Base-by-base conservation (phyloP, 23 tunicate genomes). In the Halocynthia aurantium region DNA sequence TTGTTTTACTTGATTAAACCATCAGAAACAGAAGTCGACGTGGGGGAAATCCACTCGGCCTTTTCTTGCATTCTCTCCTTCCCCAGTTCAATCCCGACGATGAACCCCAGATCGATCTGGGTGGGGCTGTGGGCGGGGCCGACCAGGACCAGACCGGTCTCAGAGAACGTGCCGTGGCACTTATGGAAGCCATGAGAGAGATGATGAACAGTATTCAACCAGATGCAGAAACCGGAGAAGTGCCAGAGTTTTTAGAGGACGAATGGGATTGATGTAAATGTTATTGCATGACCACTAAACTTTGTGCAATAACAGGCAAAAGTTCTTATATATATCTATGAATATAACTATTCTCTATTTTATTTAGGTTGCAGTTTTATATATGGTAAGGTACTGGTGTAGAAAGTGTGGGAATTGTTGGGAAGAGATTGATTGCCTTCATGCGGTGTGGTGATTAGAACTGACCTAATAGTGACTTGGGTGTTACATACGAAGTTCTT, bases 181-280 rank as follows among this genome's bases (percentile, higher is more conserved):
- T 88, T 20, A 83, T 88, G 95, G 73, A 78, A 65, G 95, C 95
- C 12, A 78, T 88, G 88, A 63, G 95, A 71, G 95, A 88, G n/a
- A 82, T 88, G 51, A 50, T 88, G 31, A 54, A 71, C 54, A 78
- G 67, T 61, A 67, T 89, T 21, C 85, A 84, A 31, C 83, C 58
- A 51, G 89, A 82, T 6, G 67, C 21, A 52, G 78, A 57, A 8
- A 71, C 5, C 40, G 70, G 66, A 5, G 78, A 18, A 15, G 86
- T 82, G 62, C 57, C 50, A 22, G 88, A 75, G 57, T 87, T 84
- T 11, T 81, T 69, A 22, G 89, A 55, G 10, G 89, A 89, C 20
- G 96, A 89, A 20, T 89, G 96, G 96, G 96, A 89, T 70, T 89
- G 68, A 87, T 58, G 63, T n/a, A 58, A 58, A 58, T 58, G 63